A percentile compares a stretch with the other conserved stretches of the same genome.
Conservation (phyloP, 2,797 vertebrate genomes). For the Danionella dracula region DNA sequence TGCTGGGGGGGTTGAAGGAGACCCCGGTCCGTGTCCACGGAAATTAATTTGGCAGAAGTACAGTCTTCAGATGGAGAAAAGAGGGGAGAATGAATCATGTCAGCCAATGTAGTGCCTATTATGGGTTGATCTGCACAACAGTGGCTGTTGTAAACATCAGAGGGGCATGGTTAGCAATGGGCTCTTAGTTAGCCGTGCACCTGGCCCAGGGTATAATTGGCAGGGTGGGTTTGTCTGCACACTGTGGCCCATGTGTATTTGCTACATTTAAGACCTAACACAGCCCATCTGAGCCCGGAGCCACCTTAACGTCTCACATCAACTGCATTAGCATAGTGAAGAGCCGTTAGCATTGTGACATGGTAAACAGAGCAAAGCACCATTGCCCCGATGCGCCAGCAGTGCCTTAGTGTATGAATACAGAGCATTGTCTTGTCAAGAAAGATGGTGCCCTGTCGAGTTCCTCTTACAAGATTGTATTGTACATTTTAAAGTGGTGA, state of each 20-base stretch:
- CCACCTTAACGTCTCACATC: conserved; percentile 72
- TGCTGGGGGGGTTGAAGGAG: conserved; percentile 38
- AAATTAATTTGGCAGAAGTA: conserved; percentile 70
- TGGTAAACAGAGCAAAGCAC: conserved; percentile 66
- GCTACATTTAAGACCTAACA: conserved; percentile 64
- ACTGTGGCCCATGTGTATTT: conserved; percentile 63
- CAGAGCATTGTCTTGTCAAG: conserved; percentile 17
- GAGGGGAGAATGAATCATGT: conserved; percentile 62
- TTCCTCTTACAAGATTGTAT: not conserved
- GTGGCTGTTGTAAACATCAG: conserved; percentile 68
- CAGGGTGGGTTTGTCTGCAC: conserved; percentile 61
- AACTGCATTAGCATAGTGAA: conserved; percentile 81
- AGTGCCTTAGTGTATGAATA: conserved; percentile 19
- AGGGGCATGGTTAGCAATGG: conserved; percentile 73
- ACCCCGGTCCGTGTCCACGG: conserved; percentile 52
- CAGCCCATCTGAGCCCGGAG: conserved; percentile 73
- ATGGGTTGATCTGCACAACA: conserved; percentile 74
- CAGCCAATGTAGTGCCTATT: conserved; percentile 72
- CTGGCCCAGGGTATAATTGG: conserved; percentile 80
- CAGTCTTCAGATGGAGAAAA: conserved; percentile 47
- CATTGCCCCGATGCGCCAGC: conserved; percentile 13
- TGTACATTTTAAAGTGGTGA: not conserved
- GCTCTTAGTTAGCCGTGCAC: conserved; percentile 75
- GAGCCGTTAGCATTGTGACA: conserved; percentile 74
- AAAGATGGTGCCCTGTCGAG: not conserved